Conservation (phyloP, 2,797 vertebrate genomes). For the Numenius phaeopus region DNA sequence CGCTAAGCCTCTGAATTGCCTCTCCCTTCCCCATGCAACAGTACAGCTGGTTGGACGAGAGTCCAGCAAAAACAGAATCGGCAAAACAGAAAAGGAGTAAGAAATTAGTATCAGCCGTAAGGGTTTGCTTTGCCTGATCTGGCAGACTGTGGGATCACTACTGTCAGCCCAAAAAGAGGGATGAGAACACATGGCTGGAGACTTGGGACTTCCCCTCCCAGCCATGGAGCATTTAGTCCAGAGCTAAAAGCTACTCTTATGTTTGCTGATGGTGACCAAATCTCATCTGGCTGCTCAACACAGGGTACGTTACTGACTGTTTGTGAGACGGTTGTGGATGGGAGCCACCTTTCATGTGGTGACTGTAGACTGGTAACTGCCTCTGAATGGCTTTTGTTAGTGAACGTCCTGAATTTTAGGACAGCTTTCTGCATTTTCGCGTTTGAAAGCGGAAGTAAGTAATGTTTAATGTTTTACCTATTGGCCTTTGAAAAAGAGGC, state of each 20-base stretch:
- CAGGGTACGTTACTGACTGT: rapidly evolving
- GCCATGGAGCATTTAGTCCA: neutral
- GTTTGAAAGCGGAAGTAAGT: neutral
- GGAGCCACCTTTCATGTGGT: neutral
- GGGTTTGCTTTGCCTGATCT: neutral
- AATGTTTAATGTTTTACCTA: neutral
- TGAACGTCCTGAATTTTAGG: neutral
- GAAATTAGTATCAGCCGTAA: neutral
- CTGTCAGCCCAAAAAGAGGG: neutral
- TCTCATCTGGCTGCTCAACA: neutral
- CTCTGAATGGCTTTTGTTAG: neutral
- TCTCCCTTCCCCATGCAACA: neutral
- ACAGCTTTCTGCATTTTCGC: neutral
- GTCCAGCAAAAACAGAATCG: neutral
- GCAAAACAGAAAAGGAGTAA: neutral
- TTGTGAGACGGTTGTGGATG: no score
- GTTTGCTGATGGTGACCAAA: rapidly evolving
- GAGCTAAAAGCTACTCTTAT: neutral
- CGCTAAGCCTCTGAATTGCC: neutral
- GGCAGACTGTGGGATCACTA: neutral
- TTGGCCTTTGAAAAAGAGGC: neutral
- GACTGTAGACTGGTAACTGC: neutral
- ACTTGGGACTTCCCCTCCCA: neutral
- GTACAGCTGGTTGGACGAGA: neutral
- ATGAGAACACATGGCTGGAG: neutral